Percentiles rank a stretch among this genome's conserved stretches.
These are phyloP conservation scores for Cerceris ruficornis DNA, from an alignment of 2,888 invertebrate genomes.

Conservation along the genomic window DNA sequence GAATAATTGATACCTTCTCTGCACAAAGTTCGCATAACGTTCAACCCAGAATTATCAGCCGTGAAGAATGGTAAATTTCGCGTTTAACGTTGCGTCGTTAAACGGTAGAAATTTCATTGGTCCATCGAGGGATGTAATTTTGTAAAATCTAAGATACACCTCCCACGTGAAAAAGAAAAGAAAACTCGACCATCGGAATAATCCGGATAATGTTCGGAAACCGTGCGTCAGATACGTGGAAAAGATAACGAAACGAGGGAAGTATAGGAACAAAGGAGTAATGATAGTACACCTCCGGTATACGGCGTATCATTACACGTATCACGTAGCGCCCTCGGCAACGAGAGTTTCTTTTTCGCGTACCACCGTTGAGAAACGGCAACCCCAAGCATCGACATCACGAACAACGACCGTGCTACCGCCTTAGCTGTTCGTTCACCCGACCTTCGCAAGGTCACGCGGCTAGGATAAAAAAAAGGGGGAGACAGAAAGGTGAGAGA, in stretches of 20 bases:
- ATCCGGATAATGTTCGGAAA: background rate
- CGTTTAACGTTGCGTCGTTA: background rate
- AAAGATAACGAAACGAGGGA: conserved; percentile 28
- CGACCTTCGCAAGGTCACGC: conserved; percentile 81
- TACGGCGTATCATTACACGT: conserved; percentile 39
- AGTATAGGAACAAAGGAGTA: conserved; percentile 23
- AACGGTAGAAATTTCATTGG: background rate
- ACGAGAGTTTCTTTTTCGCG: conserved; percentile 27
- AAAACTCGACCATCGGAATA: background rate
- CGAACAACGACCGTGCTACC: conserved; percentile 37
- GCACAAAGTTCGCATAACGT: no score
- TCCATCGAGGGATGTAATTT: background rate
- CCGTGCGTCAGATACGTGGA: conserved; percentile 11
- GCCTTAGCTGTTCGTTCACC: conserved; percentile 79
- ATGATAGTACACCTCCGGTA: conserved; percentile 27
- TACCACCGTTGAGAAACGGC: background rate
- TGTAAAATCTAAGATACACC: conserved; percentile 2
- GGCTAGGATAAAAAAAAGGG: conserved; percentile 70
- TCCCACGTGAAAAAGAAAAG: background rate
- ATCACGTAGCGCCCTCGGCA: conserved; percentile 36
- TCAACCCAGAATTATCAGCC: conserved; percentile 28
- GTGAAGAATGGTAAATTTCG: background rate
- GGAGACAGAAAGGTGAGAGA: conserved; percentile 45
- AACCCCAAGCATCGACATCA: conserved; percentile 15
- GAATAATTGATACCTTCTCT: no score